Conservation (phyloP, 2,888 invertebrate species). For the Erynnis tages region DNA sequence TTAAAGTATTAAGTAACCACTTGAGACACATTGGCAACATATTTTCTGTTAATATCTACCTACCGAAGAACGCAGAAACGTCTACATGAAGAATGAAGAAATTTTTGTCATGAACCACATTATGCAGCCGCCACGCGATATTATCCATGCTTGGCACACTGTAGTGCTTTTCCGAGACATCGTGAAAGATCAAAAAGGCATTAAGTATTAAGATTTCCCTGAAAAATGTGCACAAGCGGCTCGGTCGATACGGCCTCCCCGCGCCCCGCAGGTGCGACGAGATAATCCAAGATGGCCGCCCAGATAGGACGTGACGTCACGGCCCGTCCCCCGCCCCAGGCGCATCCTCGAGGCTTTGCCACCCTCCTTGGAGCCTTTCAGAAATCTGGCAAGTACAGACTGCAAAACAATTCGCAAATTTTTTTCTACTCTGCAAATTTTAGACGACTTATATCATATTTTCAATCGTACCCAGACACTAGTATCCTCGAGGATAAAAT, state of each 20-base stretch:
- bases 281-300: slow-evolving; percentile 82
- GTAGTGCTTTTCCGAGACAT: slow-evolving; percentile 4
- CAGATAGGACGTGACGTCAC: slow-evolving; percentile 82
- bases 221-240: slow-evolving; percentile 72
- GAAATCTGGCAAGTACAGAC: slow-evolving; percentile 65
- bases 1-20: no score
- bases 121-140: background rate
- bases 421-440: no score
- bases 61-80: no score
- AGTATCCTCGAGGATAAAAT: no score
- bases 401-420: slow-evolving; percentile 38
- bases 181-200: slow-evolving; percentile 17
- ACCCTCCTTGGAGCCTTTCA: slow-evolving; percentile 81
- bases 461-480: no score
- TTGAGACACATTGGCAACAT: no score
- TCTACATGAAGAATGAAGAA: no score
- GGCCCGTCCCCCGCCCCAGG: slow-evolving; percentile 55
- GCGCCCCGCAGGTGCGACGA: slow-evolving; percentile 80
- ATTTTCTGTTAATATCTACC: no score
- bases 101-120: background rate
- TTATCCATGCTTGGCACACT: background rate
- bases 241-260: slow-evolving; percentile 69
- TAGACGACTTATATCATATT: no score
- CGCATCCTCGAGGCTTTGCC: slow-evolving; percentile 71
- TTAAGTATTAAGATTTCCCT: slow-evolving; percentile 43